Evolutionary conservation across 1,140 invertebrate species (phyloP), one percentile per base, ranked within the genome.

Genomic region (Macrostomum lignano): DNA sequence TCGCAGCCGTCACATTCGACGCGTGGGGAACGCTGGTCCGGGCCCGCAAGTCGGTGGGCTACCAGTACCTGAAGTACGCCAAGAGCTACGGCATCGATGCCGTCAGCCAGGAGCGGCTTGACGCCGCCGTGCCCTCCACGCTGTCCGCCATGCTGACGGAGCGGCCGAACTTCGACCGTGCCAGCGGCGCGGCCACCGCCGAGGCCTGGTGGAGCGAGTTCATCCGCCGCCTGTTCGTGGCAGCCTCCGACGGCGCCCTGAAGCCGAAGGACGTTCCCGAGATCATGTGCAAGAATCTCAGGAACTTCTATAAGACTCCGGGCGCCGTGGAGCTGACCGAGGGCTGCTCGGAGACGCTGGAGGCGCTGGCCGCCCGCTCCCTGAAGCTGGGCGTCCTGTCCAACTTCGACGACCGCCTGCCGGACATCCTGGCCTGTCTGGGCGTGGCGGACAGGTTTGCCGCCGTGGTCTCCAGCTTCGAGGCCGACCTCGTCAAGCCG

Each of bases 1-100:
- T n/a, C n/a, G n/a, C n/a, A 38, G n/a, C n/a, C n/a, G 64, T 82
- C 28, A 82, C 76, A 10, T 77, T 84, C 47, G 77, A 82, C 55
- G 69, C 74, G 9, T 82, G 73, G 5, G n/a, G 74, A 38, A 82
- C 77, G 1, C 48, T 82, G 25, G 48, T 82, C 15, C 67, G 67
- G 46, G 70, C 74, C 43, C 55, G 62, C 15, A 61, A 65, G 3
- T 58, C 65, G 30, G 65, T 73, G n/a, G 71, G 69, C 30, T 58
- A 71, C 34, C 65, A 72, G 43, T 82, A 82, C 52, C 60, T 65
- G 2, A 59, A 65, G 39, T 61, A 72, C 29, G 73, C 68, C 2
- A 54, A 55, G 1, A 56, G 67, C 23, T 65, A 72, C 49, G 75
- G 74, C 1, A 52, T 73, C 7, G 43, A 64, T 22, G 61, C 64